Percentiles rank a stretch among this genome's conserved stretches.
Evolutionary conservation across 2,113 vertebrate species (phyloP).

Genomic region (Anolis sagrei): DNA sequence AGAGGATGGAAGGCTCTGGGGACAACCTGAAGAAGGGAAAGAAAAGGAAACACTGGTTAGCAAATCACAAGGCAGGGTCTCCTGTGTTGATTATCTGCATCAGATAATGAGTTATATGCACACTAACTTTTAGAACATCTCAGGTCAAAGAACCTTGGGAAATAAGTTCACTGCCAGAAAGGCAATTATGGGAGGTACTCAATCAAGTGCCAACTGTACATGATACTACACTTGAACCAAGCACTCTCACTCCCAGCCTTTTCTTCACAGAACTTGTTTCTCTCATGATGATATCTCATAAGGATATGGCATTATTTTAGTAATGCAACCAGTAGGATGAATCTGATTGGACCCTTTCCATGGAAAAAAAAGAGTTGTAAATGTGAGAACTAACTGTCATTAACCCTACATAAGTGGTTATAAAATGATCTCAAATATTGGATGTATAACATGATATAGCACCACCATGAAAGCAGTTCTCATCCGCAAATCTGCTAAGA

Average conservation of each 20-base stretch:
- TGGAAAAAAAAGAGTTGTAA: not conserved
- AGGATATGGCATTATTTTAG: not conserved
- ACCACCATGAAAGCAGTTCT: not conserved
- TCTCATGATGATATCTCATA: not conserved
- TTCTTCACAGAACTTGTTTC: not conserved
- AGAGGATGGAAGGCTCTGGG: conserved; percentile 83
- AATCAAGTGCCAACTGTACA: not conserved
- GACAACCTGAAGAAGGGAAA: conserved; percentile 75
- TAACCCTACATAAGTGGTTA: not conserved
- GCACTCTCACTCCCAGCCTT: too few species aligned
- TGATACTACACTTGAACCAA: not conserved
- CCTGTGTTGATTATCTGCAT: not conserved
- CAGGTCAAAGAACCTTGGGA: not conserved
- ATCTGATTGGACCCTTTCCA: not conserved
- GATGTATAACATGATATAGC: not conserved
- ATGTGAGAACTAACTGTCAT: not conserved
- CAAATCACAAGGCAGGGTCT: not conserved
- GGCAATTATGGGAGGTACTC: not conserved
- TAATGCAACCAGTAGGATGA: not conserved
- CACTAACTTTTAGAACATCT: not conserved
- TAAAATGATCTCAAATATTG: not conserved
- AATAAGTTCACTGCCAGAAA: not conserved
- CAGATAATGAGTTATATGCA: not conserved
- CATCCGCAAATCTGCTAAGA: not conserved
- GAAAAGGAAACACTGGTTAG: conserved; percentile 3